Conservation (phyloP, 2,113 vertebrate species). For the Sus scrofa region T2T-Sscrofa CM000814.6:50884001-50884500, state of each 20-base stretch:
- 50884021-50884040: background rate
- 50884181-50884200: background rate
- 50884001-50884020: background rate
- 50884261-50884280: background rate
- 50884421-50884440: background rate
- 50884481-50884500: background rate
- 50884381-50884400: background rate
- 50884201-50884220: background rate
- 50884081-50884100: background rate
- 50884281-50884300: background rate
- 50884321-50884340: background rate
- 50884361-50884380: background rate
- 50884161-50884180: background rate
- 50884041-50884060: rapidly evolving
- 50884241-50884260: background rate
- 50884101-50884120: background rate
- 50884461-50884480: background rate
- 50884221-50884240: rapidly evolving
- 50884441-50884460: background rate
- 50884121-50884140: background rate
- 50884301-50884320: background rate
- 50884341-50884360: background rate
- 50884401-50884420: background rate
- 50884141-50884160: background rate
- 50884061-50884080: background rate